Base-by-base conservation (phyloP, 2,888 invertebrate species). In the Anagyrus pseudococci region DNA sequence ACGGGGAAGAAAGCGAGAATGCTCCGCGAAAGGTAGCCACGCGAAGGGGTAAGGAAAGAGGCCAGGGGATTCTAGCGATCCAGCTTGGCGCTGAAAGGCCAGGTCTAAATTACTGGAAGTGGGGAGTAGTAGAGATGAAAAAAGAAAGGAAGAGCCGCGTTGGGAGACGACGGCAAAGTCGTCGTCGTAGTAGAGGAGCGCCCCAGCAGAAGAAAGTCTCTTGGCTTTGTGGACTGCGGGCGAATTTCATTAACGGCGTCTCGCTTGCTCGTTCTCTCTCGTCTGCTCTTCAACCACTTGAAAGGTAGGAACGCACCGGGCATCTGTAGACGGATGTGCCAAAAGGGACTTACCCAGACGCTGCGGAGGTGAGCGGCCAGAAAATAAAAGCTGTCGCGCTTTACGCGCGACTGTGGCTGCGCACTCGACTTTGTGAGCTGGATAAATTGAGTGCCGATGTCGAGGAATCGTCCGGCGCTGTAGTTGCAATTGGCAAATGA, bases 161-260 rank as follows among this genome's bases (percentile, higher is more conserved):
- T n/a, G n/a, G 33, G 6, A 33, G 13, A 13, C 6, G 33, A 33
- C 6, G 13, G 33, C 6, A 33, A 55, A 48, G 25, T 37, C 37
- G 25, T 56, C 22, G 20, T 26, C 13, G 6, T 19, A 3, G 25
- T 10, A 29, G 41, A 8, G 48, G 40, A 25, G 48, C 22, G 40
- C 37, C 20, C 20, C 4, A 29, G 25, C 23, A 50, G n/a, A 53
- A 57, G 57, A 37, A 37, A 37, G 33, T 37, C 33, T 53, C 57
- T 56, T 41, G 54, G 53, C 62, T 62, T 58, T 62, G 62, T 62
- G 53, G 52, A 47, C 52, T 53, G 50, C 15, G 46, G 50, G 50
- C 53, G 53, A 58, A 62, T 62, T 57, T 62, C 62, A 62, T 62
- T 62, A 62, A 43, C 62, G 62, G 17, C 2, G 50, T 52, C 44